These are phyloP conservation scores for Papilio glaucus DNA, from an alignment of 1,140 invertebrate genomes.

Conservation along the genomic window DNA sequence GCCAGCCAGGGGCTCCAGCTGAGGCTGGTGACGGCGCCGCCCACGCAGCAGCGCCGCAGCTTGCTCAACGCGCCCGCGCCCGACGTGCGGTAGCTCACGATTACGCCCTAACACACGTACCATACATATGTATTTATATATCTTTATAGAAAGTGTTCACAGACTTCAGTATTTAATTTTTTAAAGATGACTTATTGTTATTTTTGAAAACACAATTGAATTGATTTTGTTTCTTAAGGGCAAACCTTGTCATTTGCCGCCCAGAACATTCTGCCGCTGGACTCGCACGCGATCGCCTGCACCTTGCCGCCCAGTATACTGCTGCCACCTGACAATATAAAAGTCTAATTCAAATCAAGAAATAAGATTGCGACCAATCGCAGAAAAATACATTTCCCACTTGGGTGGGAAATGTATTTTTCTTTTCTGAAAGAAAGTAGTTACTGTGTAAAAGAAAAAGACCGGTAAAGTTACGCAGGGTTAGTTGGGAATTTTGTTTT, in stretches of 20 bases:
- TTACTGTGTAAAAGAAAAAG: too few species aligned
- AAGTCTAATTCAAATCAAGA: too few species aligned
- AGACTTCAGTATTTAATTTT: too few species aligned
- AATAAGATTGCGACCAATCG: not conserved
- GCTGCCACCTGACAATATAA: conserved; percentile 84
- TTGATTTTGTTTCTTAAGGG: not conserved
- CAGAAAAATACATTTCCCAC: not conserved
- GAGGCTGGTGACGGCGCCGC: conserved; percentile 89
- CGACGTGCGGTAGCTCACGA: conserved; percentile 89
- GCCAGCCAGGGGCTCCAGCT: conserved; percentile 93
- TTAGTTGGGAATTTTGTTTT: too few species aligned
- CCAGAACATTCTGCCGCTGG: conserved; percentile 91
- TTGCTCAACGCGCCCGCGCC: conserved; percentile 88
- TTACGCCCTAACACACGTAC: conserved; percentile 84
- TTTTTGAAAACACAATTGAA: not conserved
- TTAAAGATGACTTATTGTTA: too few species aligned
- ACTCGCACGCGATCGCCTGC: conserved; percentile 90
- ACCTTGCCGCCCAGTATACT: conserved; percentile 91
- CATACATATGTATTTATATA: not conserved
- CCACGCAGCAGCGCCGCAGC: conserved; percentile 86
- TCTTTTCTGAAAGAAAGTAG: too few species aligned
- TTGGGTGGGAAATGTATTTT: too few species aligned
- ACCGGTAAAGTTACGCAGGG: too few species aligned
- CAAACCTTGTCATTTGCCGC: conserved; percentile 91
- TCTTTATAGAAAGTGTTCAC: too few species aligned